Evolutionary conservation across 2,113 vertebrate species (phyloP), one percentile per base, ranked within the genome.

Genomic region (Dryoscopus gambensis): DNA sequence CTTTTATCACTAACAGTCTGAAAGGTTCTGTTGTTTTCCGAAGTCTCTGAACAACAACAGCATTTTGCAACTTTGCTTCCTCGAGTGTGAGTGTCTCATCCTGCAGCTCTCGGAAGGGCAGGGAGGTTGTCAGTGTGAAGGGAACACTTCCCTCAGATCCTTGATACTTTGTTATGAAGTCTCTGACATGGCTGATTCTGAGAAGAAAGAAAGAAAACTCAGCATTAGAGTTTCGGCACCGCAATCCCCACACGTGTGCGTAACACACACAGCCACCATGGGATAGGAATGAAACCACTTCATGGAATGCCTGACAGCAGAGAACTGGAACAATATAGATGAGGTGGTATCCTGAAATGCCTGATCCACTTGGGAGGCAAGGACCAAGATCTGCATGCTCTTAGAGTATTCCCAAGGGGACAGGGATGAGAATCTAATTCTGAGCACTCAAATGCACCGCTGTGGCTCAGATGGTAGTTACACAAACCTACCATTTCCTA

Each of bases 1-100:
- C 42, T 82, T 80, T 86, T 80, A 90, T 79, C 67, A 71, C 69
- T 75, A 94, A 93, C 95, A 98, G 60, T 87, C 97, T 98, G 80
- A 99, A 98, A 28, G 98, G 98, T 44, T 98, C 98, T 5, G 97
- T 92, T 64, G 97, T 98, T 97, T 97, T 98, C 79, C 94, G 95
- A 75, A 98, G 98, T 95, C 98, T 98, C 97, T 99, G 99, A 91
- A 99, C 98, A 70, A 99, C 98, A 55, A 99, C 99, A 18, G 98
- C 98, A 5, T 99, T 99, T 93, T 98, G 97, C 79, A 99, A 67
- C 78, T 98, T 98, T 0, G 99, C 99, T 95, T 99, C 99, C 62
- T 98, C 98, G 13, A 99, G 87, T 0, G 98, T 99, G 55, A 99
- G 97, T 0, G 98, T 98, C 90, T 98, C 98, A 3, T 99, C 98